phyloP scores from a whole-genome alignment of 2,888 invertebrate genomes.

The Rhopalosiphum nymphaeae region DNA sequence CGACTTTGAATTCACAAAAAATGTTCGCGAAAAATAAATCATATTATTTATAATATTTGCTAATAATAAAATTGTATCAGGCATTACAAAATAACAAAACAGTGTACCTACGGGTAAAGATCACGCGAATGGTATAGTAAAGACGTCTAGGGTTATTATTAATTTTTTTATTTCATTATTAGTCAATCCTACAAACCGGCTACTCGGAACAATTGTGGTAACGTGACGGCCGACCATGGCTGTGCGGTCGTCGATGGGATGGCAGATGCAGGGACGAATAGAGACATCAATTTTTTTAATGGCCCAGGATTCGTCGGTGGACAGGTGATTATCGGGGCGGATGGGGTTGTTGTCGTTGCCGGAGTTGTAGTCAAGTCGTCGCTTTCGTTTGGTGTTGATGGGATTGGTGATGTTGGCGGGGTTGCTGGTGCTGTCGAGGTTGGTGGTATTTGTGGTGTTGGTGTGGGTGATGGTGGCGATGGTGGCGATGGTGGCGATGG shows the following conservation, averaged over 20 bases:
- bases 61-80: too few species aligned
- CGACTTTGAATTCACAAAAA: background rate
- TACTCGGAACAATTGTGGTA: background rate
- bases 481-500: too few species aligned
- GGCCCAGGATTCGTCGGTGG: background rate
- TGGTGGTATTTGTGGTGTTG: too few species aligned
- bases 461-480: too few species aligned
- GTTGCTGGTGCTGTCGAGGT: background rate
- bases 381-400: background rate
- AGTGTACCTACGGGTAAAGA: too few species aligned
- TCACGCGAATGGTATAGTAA: too few species aligned
- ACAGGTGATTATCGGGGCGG: background rate
- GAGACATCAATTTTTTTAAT: background rate
- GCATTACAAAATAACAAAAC: too few species aligned
- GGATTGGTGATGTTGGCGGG: background rate
- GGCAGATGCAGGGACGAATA: background rate
- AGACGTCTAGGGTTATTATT: background rate
- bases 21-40: too few species aligned
- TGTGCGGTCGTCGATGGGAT: background rate
- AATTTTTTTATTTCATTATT: background rate
- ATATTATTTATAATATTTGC: too few species aligned
- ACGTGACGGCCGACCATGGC: background rate
- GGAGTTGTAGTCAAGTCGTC: background rate
- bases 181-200: background rate
- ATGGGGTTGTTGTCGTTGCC: background rate